Conservation (phyloP, 1,140 invertebrate genomes). For the Listronotus bonariensis region DNA sequence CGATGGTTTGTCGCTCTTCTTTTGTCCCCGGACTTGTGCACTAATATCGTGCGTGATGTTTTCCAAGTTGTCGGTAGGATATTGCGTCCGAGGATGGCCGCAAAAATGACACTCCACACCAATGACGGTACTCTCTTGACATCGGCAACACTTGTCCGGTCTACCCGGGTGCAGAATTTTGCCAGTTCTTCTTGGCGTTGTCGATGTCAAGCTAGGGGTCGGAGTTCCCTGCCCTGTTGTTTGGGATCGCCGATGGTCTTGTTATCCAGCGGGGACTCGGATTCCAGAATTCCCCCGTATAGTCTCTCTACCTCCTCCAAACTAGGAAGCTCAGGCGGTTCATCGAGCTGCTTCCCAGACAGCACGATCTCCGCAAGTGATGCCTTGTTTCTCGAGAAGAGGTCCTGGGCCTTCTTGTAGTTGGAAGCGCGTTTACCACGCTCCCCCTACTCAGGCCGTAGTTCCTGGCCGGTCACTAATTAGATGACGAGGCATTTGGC, state of each 20-base stretch:
- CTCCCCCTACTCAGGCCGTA: too few relatives aligned
- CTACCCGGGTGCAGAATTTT: constrained; percentile 26
- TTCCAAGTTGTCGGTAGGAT: not conserved
- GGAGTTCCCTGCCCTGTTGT: not conserved
- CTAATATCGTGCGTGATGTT: too few relatives aligned
- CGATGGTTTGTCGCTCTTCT: too few relatives aligned
- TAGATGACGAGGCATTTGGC: too few relatives aligned
- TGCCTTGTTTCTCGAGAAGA: too few relatives aligned
- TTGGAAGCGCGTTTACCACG: too few relatives aligned
- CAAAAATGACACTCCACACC: not conserved
- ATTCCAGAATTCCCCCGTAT: constrained; percentile 7
- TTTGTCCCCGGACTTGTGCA: too few relatives aligned
- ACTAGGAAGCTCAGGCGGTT: not conserved
- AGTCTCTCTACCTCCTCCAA: not conserved
- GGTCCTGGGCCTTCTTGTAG: too few relatives aligned
- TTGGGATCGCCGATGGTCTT: not conserved
- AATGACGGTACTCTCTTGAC: not conserved
- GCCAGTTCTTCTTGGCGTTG: constrained; percentile 1
- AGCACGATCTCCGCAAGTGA: too few relatives aligned
- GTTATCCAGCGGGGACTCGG: not conserved
- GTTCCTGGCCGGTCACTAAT: too few relatives aligned
- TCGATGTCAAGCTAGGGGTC: not conserved
- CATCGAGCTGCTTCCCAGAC: too few relatives aligned
- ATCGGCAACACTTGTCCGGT: constrained; percentile 25
- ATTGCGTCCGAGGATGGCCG: not conserved